phyloP scores from a whole-genome alignment of 2,888 invertebrate genomes.

The Cyclophora albipunctata region DNA sequence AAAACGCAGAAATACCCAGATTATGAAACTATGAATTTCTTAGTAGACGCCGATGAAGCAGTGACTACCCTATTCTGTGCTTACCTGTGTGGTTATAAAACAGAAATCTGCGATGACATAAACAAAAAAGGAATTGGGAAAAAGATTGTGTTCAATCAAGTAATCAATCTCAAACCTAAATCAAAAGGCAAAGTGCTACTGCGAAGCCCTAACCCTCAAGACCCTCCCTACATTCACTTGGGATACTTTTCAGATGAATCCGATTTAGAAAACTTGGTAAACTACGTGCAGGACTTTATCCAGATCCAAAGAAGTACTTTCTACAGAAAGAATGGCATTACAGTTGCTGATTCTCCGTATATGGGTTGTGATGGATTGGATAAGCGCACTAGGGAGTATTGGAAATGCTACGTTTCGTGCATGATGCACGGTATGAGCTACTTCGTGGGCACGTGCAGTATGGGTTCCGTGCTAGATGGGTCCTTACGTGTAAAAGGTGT shows the following conservation, averaged over 20 bases:
- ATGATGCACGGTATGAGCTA: slow-evolving; percentile 80
- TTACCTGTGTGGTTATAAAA: slow-evolving; percentile 12
- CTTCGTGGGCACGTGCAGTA: slow-evolving; percentile 80
- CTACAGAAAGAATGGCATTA: slow-evolving; percentile 39
- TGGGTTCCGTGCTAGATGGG: slow-evolving; percentile 83
- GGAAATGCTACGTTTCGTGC: slow-evolving; percentile 79
- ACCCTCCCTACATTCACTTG: slow-evolving; percentile 73
- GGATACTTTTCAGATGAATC: slow-evolving; percentile 71
- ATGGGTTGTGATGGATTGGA: slow-evolving; percentile 14
- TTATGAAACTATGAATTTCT: slow-evolving; percentile 30
- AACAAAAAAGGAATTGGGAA: slow-evolving; percentile 16
- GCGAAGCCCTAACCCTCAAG: slow-evolving; percentile 62
- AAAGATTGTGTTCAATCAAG: slow-evolving; percentile 15
- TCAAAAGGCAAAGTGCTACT: slow-evolving; percentile 72
- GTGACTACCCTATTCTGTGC: slow-evolving; percentile 18
- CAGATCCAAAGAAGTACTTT: slow-evolving; percentile 46
- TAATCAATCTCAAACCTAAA: slow-evolving; percentile 45
- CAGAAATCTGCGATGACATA: slow-evolving; percentile 24
- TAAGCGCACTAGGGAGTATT: slow-evolving; percentile 71
- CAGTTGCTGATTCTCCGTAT: slow-evolving; percentile 24
- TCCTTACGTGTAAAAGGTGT: slow-evolving; percentile 78
- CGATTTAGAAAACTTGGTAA: slow-evolving; percentile 60
- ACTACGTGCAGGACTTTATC: slow-evolving; percentile 39
- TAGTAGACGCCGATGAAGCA: slow-evolving; percentile 12
- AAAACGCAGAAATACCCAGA: slow-evolving; percentile 59